phyloP scores from a whole-genome alignment of 1,140 invertebrate genomes.

The Eupristina koningsbergeri region DNA sequence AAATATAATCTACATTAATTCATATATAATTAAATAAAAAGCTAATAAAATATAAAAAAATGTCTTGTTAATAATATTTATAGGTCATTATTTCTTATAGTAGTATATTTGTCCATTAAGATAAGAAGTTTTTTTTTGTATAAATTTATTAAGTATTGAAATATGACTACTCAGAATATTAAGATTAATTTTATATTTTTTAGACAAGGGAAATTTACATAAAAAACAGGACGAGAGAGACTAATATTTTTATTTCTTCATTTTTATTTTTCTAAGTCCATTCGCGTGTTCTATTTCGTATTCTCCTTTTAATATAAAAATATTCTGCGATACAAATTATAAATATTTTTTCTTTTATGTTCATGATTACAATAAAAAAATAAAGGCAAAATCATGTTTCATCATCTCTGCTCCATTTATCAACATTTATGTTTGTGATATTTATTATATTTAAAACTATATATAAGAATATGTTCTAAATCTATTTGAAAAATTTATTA shows the following conservation, averaged over 20 bases:
- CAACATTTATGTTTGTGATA: not conserved
- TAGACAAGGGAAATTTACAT: not conserved
- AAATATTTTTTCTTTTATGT: not conserved
- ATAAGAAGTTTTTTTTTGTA: not conserved
- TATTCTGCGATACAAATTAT: not conserved
- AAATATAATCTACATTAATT: no score
- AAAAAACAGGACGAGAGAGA: not conserved
- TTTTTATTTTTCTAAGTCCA: no score
- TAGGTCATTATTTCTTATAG: no score
- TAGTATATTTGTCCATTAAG: no score
- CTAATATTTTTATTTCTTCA: not conserved
- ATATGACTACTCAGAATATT: not conserved
- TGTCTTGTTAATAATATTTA: no score
- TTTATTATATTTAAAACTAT: no score
- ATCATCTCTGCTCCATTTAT: not conserved
- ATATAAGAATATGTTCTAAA: no score
- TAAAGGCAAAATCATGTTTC: not conserved
- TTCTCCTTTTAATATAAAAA: not conserved
- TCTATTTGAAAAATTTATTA: not conserved
- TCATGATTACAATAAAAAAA: not conserved
- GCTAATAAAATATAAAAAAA: no score
- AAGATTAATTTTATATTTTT: not conserved
- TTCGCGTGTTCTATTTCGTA: not conserved
- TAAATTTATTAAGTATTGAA: not conserved
- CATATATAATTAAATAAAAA: no score